phyloP scores from a whole-genome alignment of 1,140 invertebrate genomes.

The Aphaenogaster floridana region DNA sequence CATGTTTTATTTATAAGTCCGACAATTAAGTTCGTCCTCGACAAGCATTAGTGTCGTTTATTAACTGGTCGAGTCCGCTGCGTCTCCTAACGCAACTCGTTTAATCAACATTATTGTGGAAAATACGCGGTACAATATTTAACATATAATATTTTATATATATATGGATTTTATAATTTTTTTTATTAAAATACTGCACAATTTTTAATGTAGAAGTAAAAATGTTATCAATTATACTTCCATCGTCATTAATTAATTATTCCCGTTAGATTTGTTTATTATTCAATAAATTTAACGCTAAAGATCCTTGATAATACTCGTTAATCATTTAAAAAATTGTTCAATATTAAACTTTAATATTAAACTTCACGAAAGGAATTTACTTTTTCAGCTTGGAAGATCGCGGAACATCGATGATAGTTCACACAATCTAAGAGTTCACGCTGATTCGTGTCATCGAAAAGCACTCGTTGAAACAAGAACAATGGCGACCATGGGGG shows the following conservation, averaged over 20 bases:
- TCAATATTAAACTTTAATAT: background rate
- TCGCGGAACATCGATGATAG: constrained; percentile 26
- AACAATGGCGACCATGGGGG: constrained; percentile 85
- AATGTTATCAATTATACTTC: background rate
- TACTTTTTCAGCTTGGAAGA: constrained; percentile 26
- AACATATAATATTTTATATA: background rate
- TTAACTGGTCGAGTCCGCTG: constrained; percentile 21
- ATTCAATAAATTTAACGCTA: background rate
- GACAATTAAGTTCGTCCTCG: constrained; percentile 80
- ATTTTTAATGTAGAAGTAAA: background rate
- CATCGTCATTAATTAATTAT: background rate
- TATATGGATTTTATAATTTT: background rate
- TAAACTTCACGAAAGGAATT: background rate
- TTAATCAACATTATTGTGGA: constrained; percentile 40
- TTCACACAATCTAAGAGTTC: background rate
- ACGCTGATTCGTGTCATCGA: background rate
- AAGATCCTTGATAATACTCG: background rate
- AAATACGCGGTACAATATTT: background rate
- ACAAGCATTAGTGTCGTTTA: constrained; percentile 78
- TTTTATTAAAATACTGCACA: background rate
- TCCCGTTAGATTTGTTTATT: background rate
- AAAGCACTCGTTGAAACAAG: constrained; percentile 11
- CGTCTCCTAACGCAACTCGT: constrained; percentile 48
- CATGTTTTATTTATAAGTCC: constrained; percentile 79
- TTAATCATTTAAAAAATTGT: background rate